Conservation (phyloP, 2,888 invertebrate genomes). For the Ptychoptera albimana region DNA sequence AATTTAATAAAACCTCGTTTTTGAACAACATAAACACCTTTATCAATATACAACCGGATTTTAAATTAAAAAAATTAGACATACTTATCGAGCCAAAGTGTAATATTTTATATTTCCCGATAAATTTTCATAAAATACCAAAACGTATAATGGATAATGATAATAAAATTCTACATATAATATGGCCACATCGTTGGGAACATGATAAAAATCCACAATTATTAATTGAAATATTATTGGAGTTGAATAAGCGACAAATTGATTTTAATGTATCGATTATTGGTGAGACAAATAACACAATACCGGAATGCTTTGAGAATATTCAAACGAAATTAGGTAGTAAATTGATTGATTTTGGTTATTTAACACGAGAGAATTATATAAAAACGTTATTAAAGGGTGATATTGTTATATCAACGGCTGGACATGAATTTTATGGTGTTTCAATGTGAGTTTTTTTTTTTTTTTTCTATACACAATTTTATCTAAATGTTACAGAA, state of each 20-base stretch:
- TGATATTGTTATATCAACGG: slow-evolving; percentile 55
- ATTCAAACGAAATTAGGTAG: slow-evolving; percentile 32
- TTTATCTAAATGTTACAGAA: background rate
- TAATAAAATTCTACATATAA: slow-evolving; percentile 33
- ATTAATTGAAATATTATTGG: slow-evolving; percentile 38
- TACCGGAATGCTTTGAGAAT: slow-evolving; percentile 41
- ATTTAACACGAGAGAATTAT: slow-evolving; percentile 39
- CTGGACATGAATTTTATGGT: slow-evolving; percentile 61
- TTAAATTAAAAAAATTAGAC: slow-evolving; percentile 37
- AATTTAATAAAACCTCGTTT: slow-evolving; percentile 51
- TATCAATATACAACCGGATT: slow-evolving; percentile 48
- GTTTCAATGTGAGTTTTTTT: slow-evolving; percentile 45
- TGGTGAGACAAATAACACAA: slow-evolving; percentile 43
- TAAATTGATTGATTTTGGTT: slow-evolving; percentile 43
- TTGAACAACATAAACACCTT: slow-evolving; percentile 40
- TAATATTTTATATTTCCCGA: slow-evolving; percentile 44
- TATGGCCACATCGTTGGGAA: slow-evolving; percentile 69
- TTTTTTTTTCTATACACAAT: slow-evolving; percentile 7
- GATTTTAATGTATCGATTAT: slow-evolving; percentile 41
- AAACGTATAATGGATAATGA: slow-evolving; percentile 14
- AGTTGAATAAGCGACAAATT: slow-evolving; percentile 33
- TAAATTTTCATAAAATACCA: slow-evolving; percentile 32
- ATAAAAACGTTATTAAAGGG: slow-evolving; percentile 35
- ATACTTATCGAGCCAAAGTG: slow-evolving; percentile 41
- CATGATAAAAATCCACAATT: slow-evolving; percentile 57